Conservation (phyloP, 2,113 vertebrate species). For the Urocolius indicus region DNA sequence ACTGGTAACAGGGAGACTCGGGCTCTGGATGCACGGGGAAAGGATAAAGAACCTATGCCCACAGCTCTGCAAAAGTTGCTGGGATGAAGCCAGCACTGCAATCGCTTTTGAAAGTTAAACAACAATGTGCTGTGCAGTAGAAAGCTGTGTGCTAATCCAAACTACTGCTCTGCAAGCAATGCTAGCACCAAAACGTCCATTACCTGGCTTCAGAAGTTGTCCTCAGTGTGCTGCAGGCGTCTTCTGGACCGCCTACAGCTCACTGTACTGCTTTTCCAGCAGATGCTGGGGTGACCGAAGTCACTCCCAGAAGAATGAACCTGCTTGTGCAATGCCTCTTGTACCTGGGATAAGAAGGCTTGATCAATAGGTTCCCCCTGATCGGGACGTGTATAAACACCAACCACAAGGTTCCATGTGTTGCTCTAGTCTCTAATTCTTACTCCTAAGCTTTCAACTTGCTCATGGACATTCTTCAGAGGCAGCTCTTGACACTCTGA, state of each 20-base stretch:
- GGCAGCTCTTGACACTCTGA: neutral
- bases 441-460: neutral
- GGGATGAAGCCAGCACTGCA: neutral
- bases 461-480: neutral
- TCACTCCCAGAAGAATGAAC: too few species aligned
- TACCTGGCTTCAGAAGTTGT: neutral
- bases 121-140: neutral
- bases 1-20: neutral
- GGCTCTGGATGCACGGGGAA: neutral
- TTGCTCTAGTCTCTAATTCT: neutral
- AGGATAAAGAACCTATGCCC: neutral
- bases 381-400: neutral
- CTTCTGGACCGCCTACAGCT: neutral
- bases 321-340: neutral
- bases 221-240: neutral
- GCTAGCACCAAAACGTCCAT: neutral
- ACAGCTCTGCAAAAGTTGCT: neutral
- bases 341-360: neutral
- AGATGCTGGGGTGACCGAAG: neutral
- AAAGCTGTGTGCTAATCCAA: neutral
- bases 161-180: neutral
- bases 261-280: neutral
- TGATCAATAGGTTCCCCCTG: neutral
- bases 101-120: neutral
- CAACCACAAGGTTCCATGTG: neutral